Evolutionary conservation across 2,888 invertebrate species (phyloP).

Genomic region (Coleophora flavipennella): DNA sequence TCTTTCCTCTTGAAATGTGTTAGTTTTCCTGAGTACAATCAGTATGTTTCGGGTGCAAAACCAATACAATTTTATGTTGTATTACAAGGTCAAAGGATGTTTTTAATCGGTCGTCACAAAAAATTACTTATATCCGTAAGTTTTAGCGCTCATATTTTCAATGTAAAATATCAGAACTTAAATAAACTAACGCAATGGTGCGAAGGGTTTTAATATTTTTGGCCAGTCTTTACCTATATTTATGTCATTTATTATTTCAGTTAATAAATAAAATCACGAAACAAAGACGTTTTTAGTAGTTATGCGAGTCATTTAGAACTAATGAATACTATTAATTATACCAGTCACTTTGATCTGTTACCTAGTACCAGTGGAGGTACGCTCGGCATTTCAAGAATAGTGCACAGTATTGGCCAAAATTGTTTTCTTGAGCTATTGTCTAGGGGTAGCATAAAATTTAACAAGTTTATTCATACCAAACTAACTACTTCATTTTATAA

Average conservation of each 20-base stretch:
- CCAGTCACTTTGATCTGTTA: slow-evolving; percentile 3
- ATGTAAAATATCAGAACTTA: too few relatives aligned
- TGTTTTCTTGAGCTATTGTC: slow-evolving; percentile 2
- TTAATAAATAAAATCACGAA: slow-evolving; percentile 4
- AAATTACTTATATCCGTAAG: too few relatives aligned
- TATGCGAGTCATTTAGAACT: slow-evolving; percentile 1
- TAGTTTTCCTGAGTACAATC: background rate
- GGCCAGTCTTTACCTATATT: background rate
- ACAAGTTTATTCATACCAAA: too few relatives aligned
- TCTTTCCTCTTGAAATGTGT: background rate
- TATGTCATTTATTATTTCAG: slow-evolving; percentile 1
- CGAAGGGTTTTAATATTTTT: too few relatives aligned
- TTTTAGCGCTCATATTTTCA: too few relatives aligned
- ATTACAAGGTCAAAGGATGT: too few relatives aligned
- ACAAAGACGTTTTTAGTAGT: too few relatives aligned
- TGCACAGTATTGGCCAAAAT: slow-evolving; percentile 10
- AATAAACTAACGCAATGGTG: too few relatives aligned
- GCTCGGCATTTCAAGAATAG: slow-evolving; percentile 4
- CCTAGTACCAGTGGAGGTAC: slow-evolving; percentile 5
- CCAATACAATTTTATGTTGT: background rate
- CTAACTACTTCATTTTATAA: too few relatives aligned
- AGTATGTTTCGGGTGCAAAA: too few relatives aligned
- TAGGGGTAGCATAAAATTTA: too few relatives aligned
- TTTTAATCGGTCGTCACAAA: too few relatives aligned
- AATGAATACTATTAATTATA: slow-evolving; percentile 6